A percentile compares a stretch with the other conserved stretches of the same genome.
Conservation (phyloP, 2,113 vertebrate genomes). For the Fukomys damarensis region DNA sequence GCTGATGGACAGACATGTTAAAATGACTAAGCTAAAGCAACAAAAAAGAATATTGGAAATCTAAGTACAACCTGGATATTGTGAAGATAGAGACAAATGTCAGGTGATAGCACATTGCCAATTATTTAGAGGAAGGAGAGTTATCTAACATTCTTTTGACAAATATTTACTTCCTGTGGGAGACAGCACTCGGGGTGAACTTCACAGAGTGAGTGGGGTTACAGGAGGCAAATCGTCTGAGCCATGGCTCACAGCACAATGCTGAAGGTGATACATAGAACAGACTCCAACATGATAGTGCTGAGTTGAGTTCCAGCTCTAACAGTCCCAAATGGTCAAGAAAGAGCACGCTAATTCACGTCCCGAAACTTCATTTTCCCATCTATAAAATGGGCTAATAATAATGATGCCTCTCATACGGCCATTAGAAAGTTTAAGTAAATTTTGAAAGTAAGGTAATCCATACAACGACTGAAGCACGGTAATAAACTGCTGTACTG, state of each 20-base stretch:
- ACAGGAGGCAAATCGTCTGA: neutral
- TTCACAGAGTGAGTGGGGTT: neutral
- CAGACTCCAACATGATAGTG: neutral
- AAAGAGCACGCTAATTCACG: neutral
- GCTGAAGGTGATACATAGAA: neutral
- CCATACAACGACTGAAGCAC: neutral
- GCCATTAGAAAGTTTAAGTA: neutral
- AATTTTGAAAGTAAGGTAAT: neutral
- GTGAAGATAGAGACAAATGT: neutral
- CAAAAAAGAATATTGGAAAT: neutral
- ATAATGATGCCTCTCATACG: neutral
- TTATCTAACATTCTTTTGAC: neutral
- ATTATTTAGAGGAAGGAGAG: neutral
- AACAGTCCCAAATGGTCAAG: neutral
- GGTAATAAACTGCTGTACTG: neutral
- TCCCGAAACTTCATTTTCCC: neutral
- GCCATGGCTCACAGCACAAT: accelerated
- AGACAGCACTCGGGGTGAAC: neutral
- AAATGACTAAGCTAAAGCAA: neutral
- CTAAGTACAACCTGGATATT: neutral
- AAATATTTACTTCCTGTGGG: slow-evolving; percentile 14
- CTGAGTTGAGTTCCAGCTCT: neutral
- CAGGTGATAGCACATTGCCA: neutral
- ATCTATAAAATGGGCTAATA: neutral
- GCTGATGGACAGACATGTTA: neutral